Conservation (phyloP, 2,113 vertebrate species). For the Telmatochromis bifrenatus region DNA sequence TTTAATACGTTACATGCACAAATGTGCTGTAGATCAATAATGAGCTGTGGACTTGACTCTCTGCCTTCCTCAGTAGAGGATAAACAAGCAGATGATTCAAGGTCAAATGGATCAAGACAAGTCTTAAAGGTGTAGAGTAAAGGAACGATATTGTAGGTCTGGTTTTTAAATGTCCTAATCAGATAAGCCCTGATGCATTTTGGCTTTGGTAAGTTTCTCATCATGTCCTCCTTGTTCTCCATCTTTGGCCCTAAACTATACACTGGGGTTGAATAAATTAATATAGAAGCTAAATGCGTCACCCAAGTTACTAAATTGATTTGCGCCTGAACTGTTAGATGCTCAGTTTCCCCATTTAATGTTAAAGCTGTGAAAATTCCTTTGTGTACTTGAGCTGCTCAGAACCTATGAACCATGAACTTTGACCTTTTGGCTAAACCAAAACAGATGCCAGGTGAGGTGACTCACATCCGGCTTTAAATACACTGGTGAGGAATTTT, state of each 20-base stretch:
- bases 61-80: background rate
- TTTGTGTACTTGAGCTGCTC: constrained; percentile 75
- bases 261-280: background rate
- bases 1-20: background rate
- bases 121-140: background rate
- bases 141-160: background rate
- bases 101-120: background rate
- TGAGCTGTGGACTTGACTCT: background rate
- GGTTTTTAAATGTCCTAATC: background rate
- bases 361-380: constrained; percentile 74
- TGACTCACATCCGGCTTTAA: constrained; percentile 85
- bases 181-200: background rate
- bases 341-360: constrained; percentile 45
- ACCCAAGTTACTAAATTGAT: background rate
- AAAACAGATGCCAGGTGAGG: constrained; percentile 85
- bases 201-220: background rate
- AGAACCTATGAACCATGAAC: constrained; percentile 81
- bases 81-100: background rate
- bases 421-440: constrained; percentile 78
- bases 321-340: constrained; percentile 55
- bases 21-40: background rate
- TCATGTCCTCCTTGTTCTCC: background rate
- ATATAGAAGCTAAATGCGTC: background rate
- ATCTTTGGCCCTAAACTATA: background rate
- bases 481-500: constrained; percentile 76